Percentiles rank a stretch among this genome's conserved stretches.
Conservation (phyloP, 2,797 vertebrate genomes). For the Sternotherus odoratus region DNA sequence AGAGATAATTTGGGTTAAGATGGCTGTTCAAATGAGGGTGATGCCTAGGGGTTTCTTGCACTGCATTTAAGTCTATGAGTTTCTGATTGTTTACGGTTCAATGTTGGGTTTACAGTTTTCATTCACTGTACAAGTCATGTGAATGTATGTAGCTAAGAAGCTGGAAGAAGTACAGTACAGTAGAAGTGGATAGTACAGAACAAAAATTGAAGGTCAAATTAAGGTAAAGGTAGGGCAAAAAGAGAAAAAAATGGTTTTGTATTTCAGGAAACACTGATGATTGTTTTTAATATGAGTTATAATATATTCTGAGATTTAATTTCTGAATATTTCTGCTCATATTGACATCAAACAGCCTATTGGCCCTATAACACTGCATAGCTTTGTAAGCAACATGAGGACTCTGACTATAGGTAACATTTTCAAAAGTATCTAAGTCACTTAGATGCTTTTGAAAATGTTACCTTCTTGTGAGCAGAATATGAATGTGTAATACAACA, state of each 20-base stretch:
- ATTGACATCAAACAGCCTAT: conserved; percentile 48
- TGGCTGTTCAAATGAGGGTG: neutral
- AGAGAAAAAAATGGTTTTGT: conserved; percentile 27
- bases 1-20: conserved; percentile 58
- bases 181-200: conserved; percentile 49
- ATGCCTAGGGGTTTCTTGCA: conserved; percentile 45
- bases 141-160: conserved; percentile 45
- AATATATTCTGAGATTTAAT: conserved; percentile 69
- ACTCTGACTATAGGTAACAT: conserved; percentile 6
- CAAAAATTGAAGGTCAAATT: conserved; percentile 34
- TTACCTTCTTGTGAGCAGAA: neutral
- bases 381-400: conserved; percentile 57
- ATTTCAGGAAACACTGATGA: conserved; percentile 54
- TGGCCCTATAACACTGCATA: conserved; percentile 35
- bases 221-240: conserved; percentile 55
- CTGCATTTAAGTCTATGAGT: conserved; percentile 36
- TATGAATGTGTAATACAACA: neutral
- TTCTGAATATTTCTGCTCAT: conserved; percentile 63
- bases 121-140: conserved; percentile 50
- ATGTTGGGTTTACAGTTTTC: conserved; percentile 61
- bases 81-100: conserved; percentile 65
- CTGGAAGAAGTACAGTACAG: conserved; percentile 13
- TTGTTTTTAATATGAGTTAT: conserved; percentile 59
- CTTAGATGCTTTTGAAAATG: conserved; percentile 50
- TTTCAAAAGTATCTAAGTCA: conserved; percentile 57